These are phyloP conservation scores for Anastrepha obliqua DNA, from an alignment of 1,140 invertebrate species.

Conservation along the genomic window DNA sequence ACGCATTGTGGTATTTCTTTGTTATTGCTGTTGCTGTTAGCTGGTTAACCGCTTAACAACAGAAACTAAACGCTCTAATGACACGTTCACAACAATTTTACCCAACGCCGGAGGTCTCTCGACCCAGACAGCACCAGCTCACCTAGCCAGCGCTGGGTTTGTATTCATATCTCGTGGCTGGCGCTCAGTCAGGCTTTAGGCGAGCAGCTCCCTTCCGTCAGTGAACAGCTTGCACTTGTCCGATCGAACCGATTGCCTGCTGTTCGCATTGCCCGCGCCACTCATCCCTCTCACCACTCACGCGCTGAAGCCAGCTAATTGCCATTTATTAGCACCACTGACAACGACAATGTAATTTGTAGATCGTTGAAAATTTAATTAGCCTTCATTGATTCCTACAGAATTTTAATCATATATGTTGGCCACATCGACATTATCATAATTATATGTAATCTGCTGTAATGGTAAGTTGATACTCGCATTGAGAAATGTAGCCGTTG, in stretches of 20 bases:
- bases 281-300: no score
- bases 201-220: not conserved
- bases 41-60: not conserved
- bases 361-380: not conserved
- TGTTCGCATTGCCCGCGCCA: not conserved
- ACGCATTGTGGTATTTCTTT: not conserved
- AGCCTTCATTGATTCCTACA: not conserved
- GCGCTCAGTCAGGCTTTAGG: not conserved
- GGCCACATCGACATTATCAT: not conserved
- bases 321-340: not conserved
- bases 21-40: not conserved
- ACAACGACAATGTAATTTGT: constrained; percentile 14
- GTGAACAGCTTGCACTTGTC: not conserved
- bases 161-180: not conserved
- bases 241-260: not conserved
- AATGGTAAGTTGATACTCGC: not conserved
- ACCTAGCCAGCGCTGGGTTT: no score
- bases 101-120: not conserved
- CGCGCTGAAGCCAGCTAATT: not conserved
- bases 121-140: no score
- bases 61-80: not conserved
- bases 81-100: not conserved
- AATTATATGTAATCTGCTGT: constrained; percentile 9
- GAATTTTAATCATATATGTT: not conserved
- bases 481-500: not conserved